phyloP scores from a whole-genome alignment of 2,113 vertebrate species.

The human (Homo sapiens) region DNA sequence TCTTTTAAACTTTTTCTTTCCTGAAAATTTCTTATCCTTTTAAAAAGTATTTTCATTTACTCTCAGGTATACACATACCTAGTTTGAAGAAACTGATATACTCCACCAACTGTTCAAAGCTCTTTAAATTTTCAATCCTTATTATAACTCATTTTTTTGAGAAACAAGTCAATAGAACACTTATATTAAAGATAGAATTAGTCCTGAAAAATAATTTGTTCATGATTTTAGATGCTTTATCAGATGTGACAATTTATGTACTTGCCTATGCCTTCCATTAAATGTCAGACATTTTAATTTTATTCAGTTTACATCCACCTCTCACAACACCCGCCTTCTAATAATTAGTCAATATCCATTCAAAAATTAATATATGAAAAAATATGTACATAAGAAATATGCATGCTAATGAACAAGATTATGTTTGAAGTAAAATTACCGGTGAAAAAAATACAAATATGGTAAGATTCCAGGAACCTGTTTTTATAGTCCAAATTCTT shows the following conservation, averaged over 20 bases:
- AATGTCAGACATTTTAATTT: background rate
- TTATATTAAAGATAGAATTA: background rate
- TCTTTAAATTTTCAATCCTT: background rate
- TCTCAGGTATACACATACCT: background rate
- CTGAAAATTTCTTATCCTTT: background rate
- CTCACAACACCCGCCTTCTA: background rate
- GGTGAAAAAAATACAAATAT: background rate
- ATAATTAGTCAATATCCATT: background rate
- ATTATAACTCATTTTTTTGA: background rate
- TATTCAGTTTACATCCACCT: background rate
- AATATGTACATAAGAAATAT: background rate
- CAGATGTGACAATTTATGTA: background rate
- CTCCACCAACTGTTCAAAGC: background rate
- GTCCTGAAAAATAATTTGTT: background rate
- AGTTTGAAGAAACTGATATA: background rate
- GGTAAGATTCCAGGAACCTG: background rate
- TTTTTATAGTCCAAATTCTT: background rate
- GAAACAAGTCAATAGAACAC: background rate
- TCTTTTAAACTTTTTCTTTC: background rate
- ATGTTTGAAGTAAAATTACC: conserved; percentile 36
- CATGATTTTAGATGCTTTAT: conserved; percentile 8
- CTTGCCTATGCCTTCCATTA: background rate
- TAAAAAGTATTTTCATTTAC: background rate
- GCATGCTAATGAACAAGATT: background rate
- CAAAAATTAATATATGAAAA: background rate